Evolutionary conservation across 1,140 invertebrate genomes (phyloP).

Genomic region (Papilio polyxenes): DNA sequence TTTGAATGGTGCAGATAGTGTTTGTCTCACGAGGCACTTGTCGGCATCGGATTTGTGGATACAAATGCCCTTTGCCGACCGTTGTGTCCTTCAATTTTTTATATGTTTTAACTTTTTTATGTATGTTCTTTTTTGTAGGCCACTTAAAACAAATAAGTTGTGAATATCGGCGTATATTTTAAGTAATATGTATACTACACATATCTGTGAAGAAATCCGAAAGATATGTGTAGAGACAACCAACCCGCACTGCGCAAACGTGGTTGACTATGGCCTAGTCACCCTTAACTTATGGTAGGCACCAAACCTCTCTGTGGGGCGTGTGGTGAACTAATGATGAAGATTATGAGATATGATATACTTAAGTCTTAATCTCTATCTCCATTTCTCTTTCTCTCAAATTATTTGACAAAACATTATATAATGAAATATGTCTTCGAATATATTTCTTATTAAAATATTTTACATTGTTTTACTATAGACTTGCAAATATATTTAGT

Average conservation of each 20-base stretch:
- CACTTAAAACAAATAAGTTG: not conserved
- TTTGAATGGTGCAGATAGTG: slow-evolving; percentile 24
- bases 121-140: not conserved
- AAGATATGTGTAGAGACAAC: no score
- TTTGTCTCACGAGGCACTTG: slow-evolving; percentile 32
- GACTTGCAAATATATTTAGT: not conserved
- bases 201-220: no score
- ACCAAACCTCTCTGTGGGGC: no score
- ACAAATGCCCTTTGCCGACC: slow-evolving; percentile 19
- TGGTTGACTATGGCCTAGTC: no score
- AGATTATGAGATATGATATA: not conserved
- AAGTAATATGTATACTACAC: not conserved
- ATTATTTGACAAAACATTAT: not conserved
- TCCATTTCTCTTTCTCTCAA: not conserved
- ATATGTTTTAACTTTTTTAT: not conserved
- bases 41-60: slow-evolving; percentile 14
- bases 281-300: no score
- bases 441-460: not conserved
- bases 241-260: no score
- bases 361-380: not conserved
- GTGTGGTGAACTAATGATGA: no score
- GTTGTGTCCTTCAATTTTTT: slow-evolving; percentile 2
- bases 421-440: not conserved
- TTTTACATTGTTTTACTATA: not conserved
- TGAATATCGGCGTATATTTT: not conserved